Base-by-base conservation (phyloP, 2,888 invertebrate species). In the Mesorhabditis sp. region DNA sequence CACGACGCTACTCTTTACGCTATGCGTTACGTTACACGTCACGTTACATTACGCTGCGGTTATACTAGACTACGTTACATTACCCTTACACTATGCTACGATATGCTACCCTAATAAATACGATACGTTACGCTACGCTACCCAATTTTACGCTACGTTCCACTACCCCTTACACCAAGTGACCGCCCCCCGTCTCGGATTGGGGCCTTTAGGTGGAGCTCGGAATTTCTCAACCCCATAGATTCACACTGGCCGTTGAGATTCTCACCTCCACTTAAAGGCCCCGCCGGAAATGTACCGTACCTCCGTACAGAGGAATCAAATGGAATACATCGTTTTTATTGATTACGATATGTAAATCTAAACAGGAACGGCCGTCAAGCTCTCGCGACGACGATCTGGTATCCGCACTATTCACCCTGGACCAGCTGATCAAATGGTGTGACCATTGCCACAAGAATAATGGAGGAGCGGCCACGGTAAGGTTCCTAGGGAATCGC, bases 331-430 rank as follows among this genome's bases (percentile, higher is more conserved):
- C 7, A 50, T n/a, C 58, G 58, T 13, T 13, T 13, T 50, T n/a
- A 13, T 50, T 13, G 10, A 50, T 10, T 50, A 50, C 28, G 58
- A 13, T n/a, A 10, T 50, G 7, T 50, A 50, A 13, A 13, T 10
- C 58, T 50, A 13, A 13, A 50, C 58, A 50, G 58, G 7, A 50
- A n/a, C 58, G 58, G 7, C 58, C n/a, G 10, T 10, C n/a, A n/a
- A 50, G 58, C 58, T 50, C 58, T 50, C 58, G 58, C 58, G 58
- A 50, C n/a, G 58, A 50, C n/a, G 58, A 50, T 50, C 58, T 50
- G 10, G n/a, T 50, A 10, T 50, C 58, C 10, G 58, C n/a, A n/a
- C 58, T 50, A 13, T 50, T 50, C 58, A 50, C 58, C n/a, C 58
- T 50, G 10, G 58, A 50, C n/a, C 58, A 50, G n/a, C 58, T 50